Conservation (phyloP, 2,113 vertebrate genomes). For the Naja naja region DNA sequence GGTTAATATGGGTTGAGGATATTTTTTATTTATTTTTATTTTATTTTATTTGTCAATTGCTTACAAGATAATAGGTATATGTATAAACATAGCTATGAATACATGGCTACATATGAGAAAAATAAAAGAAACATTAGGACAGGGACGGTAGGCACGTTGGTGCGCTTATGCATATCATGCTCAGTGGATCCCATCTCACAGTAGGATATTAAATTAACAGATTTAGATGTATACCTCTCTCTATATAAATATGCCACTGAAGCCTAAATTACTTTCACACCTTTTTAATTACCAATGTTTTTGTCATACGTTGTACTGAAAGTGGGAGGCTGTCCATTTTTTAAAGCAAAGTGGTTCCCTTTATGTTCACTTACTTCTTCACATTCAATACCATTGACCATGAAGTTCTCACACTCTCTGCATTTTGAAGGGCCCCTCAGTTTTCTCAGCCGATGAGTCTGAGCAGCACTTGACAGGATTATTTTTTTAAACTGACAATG, state of each 20-base stretch:
- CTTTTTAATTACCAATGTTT: not conserved
- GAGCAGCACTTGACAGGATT: conserved; percentile 74
- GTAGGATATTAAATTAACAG: not conserved
- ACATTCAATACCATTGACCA: conserved; percentile 88
- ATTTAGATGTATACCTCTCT: not conserved
- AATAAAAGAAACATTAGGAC: too few species aligned
- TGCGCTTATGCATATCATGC: not conserved
- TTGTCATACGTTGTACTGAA: not conserved
- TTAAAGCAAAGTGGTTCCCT: not conserved
- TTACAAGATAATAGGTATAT: too few species aligned
- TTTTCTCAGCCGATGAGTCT: conserved; percentile 82
- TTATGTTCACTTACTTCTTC: conserved; percentile 79
- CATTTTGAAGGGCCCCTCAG: conserved; percentile 87
- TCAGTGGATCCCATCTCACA: not conserved
- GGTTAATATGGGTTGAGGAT: not conserved
- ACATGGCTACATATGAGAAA: too few species aligned
- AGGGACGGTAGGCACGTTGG: too few species aligned
- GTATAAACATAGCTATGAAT: too few species aligned
- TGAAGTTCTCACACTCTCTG: conserved; percentile 88
- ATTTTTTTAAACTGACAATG: conserved; percentile 65
- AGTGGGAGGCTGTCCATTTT: not conserved
- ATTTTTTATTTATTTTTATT: too few species aligned
- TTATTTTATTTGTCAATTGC: too few species aligned
- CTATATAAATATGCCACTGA: not conserved
- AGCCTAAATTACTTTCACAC: not conserved